phyloP scores from a whole-genome alignment of 2,113 vertebrate genomes.

The Nothobranchius kuhntae region DNA sequence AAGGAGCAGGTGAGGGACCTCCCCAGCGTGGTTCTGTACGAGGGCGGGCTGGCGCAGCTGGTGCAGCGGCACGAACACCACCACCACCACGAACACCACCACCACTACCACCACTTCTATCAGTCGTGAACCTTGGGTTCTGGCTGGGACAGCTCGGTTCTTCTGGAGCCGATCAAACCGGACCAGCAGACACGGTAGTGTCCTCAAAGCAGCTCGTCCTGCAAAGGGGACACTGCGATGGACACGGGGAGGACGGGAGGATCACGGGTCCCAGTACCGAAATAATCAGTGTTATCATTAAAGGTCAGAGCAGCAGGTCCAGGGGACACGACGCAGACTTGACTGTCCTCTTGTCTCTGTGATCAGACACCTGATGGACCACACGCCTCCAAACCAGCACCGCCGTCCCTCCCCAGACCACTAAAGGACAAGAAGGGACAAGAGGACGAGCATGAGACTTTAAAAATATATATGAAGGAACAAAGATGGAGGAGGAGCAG shows the following conservation, averaged over 20 bases:
- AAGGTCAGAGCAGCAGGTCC: slow-evolving; percentile 13
- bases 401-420: slow-evolving; percentile 46
- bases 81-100: slow-evolving; percentile 98
- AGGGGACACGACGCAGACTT: background rate
- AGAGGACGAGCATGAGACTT: slow-evolving; percentile 40
- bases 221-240: slow-evolving; percentile 15
- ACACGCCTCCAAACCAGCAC: slow-evolving; percentile 35
- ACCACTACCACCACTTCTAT: slow-evolving; percentile 99
- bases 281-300: slow-evolving; percentile 53
- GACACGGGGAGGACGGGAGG: slow-evolving; percentile 29
- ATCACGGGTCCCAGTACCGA: slow-evolving; percentile 23
- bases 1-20: slow-evolving; percentile 90
- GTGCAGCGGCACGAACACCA: slow-evolving; percentile 98
- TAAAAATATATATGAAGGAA: slow-evolving; percentile 70
- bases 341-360: slow-evolving; percentile 68
- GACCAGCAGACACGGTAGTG: slow-evolving; percentile 19
- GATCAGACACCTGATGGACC: slow-evolving; percentile 21
- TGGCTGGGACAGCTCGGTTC: slow-evolving; percentile 79
- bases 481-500: slow-evolving; percentile 34
- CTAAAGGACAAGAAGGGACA: slow-evolving; percentile 38
- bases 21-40: slow-evolving; percentile 86
- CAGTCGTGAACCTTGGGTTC: slow-evolving; percentile 86
- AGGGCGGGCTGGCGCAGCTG: slow-evolving; percentile 88
- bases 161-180: slow-evolving; percentile 48
- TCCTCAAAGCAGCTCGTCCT: slow-evolving; percentile 6